Percentiles rank a stretch among this genome's conserved stretches.
These are phyloP conservation scores for Ostrea denselamellosa DNA, from an alignment of 1,140 invertebrate species.

Conservation along the genomic window DNA sequence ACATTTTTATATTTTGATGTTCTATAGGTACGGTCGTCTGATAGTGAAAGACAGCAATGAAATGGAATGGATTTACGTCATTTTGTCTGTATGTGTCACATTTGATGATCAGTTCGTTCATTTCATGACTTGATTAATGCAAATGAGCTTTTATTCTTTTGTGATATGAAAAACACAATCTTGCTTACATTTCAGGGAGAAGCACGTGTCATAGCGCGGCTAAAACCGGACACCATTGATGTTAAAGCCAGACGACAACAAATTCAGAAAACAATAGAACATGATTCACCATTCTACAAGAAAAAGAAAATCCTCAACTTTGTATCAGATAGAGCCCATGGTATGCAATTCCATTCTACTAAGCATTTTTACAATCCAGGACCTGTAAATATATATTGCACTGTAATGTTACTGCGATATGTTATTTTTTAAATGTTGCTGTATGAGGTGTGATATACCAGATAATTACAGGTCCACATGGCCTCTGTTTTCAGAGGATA, in stretches of 20 bases:
- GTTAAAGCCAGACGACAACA: slow-evolving; percentile 69
- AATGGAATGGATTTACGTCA: slow-evolving; percentile 76
- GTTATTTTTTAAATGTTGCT: no score
- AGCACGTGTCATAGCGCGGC: slow-evolving; percentile 71
- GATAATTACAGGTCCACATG: no score
- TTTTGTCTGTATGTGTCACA: slow-evolving; percentile 69
- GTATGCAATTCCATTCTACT: slow-evolving; percentile 54
- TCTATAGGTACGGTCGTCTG: slow-evolving; percentile 71
- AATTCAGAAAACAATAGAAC: slow-evolving; percentile 68
- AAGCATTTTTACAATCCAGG: no score
- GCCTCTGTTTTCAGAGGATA: no score
- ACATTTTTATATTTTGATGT: no score
- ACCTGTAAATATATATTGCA: no score
- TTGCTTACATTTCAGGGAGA: slow-evolving; percentile 68
- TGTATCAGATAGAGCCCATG: slow-evolving; percentile 69
- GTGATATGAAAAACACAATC: no score
- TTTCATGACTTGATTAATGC: no score
- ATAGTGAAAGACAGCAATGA: slow-evolving; percentile 74
- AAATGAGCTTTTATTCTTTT: no score
- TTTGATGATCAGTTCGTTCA: neutral
- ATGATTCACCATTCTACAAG: slow-evolving; percentile 67
- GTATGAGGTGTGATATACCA: no score
- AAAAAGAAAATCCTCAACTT: slow-evolving; percentile 74
- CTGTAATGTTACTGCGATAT: no score
- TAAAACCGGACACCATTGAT: slow-evolving; percentile 68